Evolutionary conservation across 2,113 vertebrate genomes (phyloP).

Genomic region (Amblyornis subalaris): DNA sequence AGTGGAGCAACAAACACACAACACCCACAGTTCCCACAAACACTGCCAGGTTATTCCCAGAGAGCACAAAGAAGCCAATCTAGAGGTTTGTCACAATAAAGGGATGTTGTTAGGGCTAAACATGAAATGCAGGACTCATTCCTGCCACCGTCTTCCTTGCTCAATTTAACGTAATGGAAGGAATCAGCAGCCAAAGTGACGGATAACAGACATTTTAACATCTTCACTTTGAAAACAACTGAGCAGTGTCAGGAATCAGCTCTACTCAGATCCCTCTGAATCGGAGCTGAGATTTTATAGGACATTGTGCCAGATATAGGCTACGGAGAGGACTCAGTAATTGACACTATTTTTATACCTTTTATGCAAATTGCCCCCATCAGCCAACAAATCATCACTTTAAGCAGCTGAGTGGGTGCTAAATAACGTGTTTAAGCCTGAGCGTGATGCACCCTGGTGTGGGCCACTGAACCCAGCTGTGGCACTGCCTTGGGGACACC

Average conservation of each 20-base stretch:
- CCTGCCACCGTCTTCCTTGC: background rate
- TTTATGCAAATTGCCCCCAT: background rate
- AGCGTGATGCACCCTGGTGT: background rate
- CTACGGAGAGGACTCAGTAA: background rate
- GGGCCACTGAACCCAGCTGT: background rate
- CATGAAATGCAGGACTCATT: background rate
- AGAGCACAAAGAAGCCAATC: background rate
- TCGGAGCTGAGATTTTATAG: background rate
- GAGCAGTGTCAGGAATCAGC: background rate
- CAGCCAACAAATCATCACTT: background rate
- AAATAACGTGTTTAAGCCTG: background rate
- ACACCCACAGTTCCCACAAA: background rate
- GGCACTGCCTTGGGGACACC: background rate
- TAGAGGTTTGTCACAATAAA: background rate
- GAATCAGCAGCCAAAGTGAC: background rate
- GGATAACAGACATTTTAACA: background rate
- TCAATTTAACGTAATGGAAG: background rate
- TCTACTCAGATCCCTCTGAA: background rate
- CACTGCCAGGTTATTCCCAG: background rate
- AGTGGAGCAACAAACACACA: background rate
- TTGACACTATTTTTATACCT: background rate
- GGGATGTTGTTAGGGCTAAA: rapidly evolving
- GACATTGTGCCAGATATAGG: background rate
- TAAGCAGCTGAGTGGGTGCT: background rate
- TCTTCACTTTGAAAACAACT: background rate